These are phyloP conservation scores for Apodemia duryi DNA, from an alignment of 2,888 invertebrate genomes.

Conservation along the genomic window DNA sequence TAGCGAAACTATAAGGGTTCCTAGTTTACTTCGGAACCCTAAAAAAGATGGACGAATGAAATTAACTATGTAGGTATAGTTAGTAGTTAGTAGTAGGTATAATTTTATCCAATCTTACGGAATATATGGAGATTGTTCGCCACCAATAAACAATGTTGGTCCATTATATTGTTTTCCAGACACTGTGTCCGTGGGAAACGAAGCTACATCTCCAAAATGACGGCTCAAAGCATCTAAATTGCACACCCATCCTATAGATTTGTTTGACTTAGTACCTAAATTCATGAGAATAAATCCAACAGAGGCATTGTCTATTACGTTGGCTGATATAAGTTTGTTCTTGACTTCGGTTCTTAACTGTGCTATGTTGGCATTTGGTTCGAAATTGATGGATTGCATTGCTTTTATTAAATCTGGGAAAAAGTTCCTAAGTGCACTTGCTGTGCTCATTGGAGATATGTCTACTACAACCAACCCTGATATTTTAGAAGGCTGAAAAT, in stretches of 20 bases:
- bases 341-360: slow-evolving; percentile 76
- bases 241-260: slow-evolving; percentile 48
- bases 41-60: too few relatives aligned
- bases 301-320: slow-evolving; percentile 35
- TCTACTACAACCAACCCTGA: slow-evolving; percentile 83
- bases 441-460: slow-evolving; percentile 81
- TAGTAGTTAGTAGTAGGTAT: background rate
- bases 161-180: slow-evolving; percentile 42
- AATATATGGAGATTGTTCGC: slow-evolving; percentile 48
- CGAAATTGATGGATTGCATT: slow-evolving; percentile 79
- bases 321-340: slow-evolving; percentile 38
- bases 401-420: slow-evolving; percentile 73
- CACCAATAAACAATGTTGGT: slow-evolving; percentile 54
- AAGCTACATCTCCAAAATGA: slow-evolving; percentile 41
- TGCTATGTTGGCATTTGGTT: slow-evolving; percentile 71
- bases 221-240: slow-evolving; percentile 44
- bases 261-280: slow-evolving; percentile 38
- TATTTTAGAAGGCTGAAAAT: slow-evolving; percentile 73
- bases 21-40: too few relatives aligned
- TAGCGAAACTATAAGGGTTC: too few relatives aligned
- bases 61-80: too few relatives aligned
- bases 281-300: slow-evolving; percentile 50
- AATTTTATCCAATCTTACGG: slow-evolving; percentile 45
- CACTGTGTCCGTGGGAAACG: slow-evolving; percentile 45
- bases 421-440: slow-evolving; percentile 69